Conservation (phyloP, 2,888 invertebrate species). For the Myopa testacea region DNA sequence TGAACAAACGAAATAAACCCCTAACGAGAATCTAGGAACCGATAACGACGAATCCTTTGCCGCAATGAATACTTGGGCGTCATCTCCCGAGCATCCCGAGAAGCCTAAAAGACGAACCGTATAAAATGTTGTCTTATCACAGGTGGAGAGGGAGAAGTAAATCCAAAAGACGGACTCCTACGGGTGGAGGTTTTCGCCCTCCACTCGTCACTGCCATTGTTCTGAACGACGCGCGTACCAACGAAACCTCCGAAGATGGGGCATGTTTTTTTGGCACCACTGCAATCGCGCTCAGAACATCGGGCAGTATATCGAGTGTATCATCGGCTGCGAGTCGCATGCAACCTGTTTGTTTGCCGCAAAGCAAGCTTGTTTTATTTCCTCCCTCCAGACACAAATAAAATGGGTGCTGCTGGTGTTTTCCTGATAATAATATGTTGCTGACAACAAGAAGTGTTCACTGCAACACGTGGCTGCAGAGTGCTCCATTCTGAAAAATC, state of each 20-base stretch:
- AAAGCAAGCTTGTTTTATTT: neutral
- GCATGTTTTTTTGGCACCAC: no score
- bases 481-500: neutral
- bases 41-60: constrained; percentile 12
- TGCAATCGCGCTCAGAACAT: no score
- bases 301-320: no score
- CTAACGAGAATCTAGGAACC: constrained; percentile 15
- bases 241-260: no score
- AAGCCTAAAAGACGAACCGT: neutral
- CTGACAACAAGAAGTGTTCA: neutral
- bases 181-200: no score
- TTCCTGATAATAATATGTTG: neutral
- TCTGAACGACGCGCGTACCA: no score
- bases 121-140: neutral
- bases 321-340: neutral
- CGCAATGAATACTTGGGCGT: neutral
- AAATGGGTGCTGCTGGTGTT: neutral
- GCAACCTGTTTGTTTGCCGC: neutral
- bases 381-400: no score
- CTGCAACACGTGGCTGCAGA: constrained; percentile 10
- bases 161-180: no score
- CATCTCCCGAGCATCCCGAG: neutral
- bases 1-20: constrained; percentile 17
- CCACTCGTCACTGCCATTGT: no score
- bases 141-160: neutral